phyloP scores from a whole-genome alignment of 1,140 invertebrate genomes.

The Tetramorium parvispinum region DNA sequence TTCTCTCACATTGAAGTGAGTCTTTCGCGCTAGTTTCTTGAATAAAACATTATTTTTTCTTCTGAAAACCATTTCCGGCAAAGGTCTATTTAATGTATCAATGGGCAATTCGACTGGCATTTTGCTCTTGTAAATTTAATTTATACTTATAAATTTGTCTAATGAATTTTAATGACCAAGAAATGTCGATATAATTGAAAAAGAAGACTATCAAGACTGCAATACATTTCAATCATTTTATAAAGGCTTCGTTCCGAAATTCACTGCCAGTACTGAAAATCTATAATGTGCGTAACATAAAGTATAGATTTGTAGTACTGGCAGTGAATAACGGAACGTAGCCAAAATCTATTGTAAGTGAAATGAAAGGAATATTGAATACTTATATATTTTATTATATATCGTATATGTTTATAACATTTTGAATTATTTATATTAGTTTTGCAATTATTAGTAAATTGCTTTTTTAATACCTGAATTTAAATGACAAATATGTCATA shows the following conservation, averaged over 20 bases:
- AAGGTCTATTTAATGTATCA: slow-evolving; percentile 74
- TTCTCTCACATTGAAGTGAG: slow-evolving; percentile 85
- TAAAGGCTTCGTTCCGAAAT: too few relatives aligned
- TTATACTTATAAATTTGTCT: slow-evolving; percentile 59
- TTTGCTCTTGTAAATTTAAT: slow-evolving; percentile 53
- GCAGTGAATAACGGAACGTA: too few relatives aligned
- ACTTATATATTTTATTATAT: not conserved
- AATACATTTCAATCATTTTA: not conserved
- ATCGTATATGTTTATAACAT: too few relatives aligned
- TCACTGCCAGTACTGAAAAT: too few relatives aligned
- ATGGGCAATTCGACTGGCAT: slow-evolving; percentile 76
- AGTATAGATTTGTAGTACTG: too few relatives aligned
- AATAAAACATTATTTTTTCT: slow-evolving; percentile 78
- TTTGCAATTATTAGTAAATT: not conserved
- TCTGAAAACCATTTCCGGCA: slow-evolving; percentile 78
- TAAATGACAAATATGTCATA: not conserved
- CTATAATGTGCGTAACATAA: too few relatives aligned
- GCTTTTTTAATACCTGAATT: not conserved
- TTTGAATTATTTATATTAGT: not conserved
- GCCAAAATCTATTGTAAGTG: not conserved
- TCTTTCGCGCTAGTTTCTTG: slow-evolving; percentile 77
- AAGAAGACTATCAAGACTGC: slow-evolving; percentile 1
- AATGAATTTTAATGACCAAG: slow-evolving; percentile 12
- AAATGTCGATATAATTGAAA: not conserved
- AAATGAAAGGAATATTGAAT: too few relatives aligned